phyloP scores from a whole-genome alignment of 2,797 vertebrate genomes.

The Tympanoctomys barrerae region DNA sequence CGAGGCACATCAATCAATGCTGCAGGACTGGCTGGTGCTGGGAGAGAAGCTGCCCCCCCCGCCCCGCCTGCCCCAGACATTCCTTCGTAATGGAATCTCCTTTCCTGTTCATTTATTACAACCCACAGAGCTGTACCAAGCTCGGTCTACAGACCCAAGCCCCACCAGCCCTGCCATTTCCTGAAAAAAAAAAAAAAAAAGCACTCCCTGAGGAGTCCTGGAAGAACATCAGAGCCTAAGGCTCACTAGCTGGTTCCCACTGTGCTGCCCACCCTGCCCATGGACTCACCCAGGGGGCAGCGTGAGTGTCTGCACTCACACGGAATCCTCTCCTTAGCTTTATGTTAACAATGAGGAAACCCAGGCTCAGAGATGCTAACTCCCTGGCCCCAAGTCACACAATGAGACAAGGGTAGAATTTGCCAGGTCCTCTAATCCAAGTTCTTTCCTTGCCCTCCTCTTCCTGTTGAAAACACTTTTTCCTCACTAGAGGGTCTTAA shows the following conservation, averaged over 20 bases:
- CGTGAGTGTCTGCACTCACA: neutral
- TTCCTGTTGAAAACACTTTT: neutral
- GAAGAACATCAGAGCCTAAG: neutral
- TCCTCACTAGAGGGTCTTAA: neutral
- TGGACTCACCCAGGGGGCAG: neutral
- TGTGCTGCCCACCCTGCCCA: neutral
- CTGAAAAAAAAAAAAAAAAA: neutral
- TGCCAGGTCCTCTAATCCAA: neutral
- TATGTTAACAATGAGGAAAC: neutral
- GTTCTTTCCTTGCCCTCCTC: neutral
- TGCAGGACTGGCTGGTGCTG: constrained; percentile 69
- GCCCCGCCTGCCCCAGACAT: constrained; percentile 77
- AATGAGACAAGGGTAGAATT: neutral
- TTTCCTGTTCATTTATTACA: constrained; percentile 82
- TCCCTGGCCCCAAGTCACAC: neutral
- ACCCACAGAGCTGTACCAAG: constrained; percentile 63
- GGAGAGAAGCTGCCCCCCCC: constrained; percentile 23
- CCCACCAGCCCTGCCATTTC: constrained; percentile 42
- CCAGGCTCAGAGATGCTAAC: neutral
- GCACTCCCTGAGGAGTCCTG: neutral
- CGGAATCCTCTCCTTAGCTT: neutral
- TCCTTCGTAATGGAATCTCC: constrained; percentile 82
- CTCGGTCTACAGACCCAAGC: constrained; percentile 40
- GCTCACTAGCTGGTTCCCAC: neutral
- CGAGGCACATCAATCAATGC: constrained; percentile 78